Evolutionary conservation across 2,113 vertebrate genomes (phyloP), one percentile per base, ranked within the genome.

Genomic region (Girardinichthys multiradiatus): DNA sequence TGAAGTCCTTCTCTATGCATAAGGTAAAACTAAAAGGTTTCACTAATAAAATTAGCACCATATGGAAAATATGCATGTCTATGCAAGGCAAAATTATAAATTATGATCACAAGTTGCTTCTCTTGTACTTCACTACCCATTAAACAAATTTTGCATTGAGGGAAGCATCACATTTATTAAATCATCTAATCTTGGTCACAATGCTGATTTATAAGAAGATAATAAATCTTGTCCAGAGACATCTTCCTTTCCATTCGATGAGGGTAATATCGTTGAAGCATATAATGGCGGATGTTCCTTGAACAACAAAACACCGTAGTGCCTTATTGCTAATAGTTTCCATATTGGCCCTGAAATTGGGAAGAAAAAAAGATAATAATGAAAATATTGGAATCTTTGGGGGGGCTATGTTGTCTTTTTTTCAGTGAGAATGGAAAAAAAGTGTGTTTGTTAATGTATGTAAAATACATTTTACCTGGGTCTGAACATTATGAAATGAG

Each of bases 281-380:
- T 69, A 70, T 68, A 30, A 39, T 30, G 37, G 28, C 51, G 26
- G 48, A 31, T 70, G 70, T 72, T 54, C 68, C 58, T 77, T 64
- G 35, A 48, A 27, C 58, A 26, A 68, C 19, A 70, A 62, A 70
- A 68, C 67, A 57, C 5, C 4, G 14, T 42, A 19, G 35, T 80
- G 83, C 76, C 59, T 95, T 94, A 98, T 92, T 97, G 96, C 94
- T 97, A 96, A 93, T 96, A 98, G 89, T 97, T 98, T 87, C 97
- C 97, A 76, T 97, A 98, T 74, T 98, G 97, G 91, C 96, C 96
- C 97, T 98, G 93, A 15, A 74, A 87, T 29, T 65, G 24, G 21
- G 48, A 11, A 54, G 12, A 62, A 78, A 86, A 64, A 48, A 24
- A 30, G 31, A 19, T 4, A 42, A 24, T 9, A 10, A 15, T 0